These are phyloP conservation scores for Epizoanthus fatuus DNA, from an alignment of 92 coral and sea anemone genomes.

Conservation along the genomic window DNA sequence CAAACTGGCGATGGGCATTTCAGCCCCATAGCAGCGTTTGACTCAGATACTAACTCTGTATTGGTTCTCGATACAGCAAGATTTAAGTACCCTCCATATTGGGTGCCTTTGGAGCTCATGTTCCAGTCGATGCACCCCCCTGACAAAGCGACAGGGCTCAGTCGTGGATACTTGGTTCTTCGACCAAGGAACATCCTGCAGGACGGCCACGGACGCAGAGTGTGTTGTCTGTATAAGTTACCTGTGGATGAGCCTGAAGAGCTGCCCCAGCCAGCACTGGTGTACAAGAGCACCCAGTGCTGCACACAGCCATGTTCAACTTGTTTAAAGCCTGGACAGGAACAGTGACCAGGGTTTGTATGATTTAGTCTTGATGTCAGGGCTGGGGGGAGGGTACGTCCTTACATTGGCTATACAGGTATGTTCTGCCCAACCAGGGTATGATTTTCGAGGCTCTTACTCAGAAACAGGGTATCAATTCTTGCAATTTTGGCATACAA, in stretches of 20 bases:
- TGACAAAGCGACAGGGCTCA: conserved; percentile 81
- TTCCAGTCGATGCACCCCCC: conserved; percentile 84
- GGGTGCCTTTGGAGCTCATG: conserved; percentile 85
- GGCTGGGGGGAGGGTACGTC: too few relatives aligned
- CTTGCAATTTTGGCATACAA: too few relatives aligned
- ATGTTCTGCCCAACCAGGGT: too few relatives aligned
- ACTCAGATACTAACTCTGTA: conserved; percentile 78
- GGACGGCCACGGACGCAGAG: conserved; percentile 47
- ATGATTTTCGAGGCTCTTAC: too few relatives aligned
- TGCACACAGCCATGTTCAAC: background rate
- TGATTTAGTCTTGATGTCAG: too few relatives aligned
- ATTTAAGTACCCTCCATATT: conserved; percentile 94
- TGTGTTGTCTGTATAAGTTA: conserved; percentile 69
- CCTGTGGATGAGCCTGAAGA: background rate
- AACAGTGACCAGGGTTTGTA: too few relatives aligned
- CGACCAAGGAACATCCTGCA: conserved; percentile 63
- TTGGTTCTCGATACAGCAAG: conserved; percentile 94
- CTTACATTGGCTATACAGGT: too few relatives aligned
- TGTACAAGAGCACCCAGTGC: conserved; percentile 38
- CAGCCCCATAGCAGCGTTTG: conserved; percentile 94
- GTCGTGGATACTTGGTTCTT: conserved; percentile 78
- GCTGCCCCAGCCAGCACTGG: conserved; percentile 56
- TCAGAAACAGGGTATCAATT: too few relatives aligned
- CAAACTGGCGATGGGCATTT: conserved; percentile 96
- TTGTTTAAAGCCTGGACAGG: too few relatives aligned